A percentile compares a stretch with the other conserved stretches of the same genome.
Conservation (phyloP, 2,797 vertebrate species). For the Clarias platycephalus region DNA sequence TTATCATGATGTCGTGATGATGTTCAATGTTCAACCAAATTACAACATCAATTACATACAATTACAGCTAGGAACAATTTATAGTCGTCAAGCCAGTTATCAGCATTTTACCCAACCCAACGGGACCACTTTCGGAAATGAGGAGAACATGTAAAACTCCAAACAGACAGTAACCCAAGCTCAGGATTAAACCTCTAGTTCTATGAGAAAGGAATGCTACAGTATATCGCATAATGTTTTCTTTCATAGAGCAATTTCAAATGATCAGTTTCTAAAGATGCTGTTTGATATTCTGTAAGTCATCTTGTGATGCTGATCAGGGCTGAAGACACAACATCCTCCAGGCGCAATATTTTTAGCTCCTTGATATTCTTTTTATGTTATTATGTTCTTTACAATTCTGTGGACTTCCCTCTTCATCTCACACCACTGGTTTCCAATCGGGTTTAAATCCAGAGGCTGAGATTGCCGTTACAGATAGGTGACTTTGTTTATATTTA, state of each 20-base stretch:
- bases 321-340: too few relatives aligned
- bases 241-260: background rate
- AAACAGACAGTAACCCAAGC: background rate
- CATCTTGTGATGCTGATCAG: background rate
- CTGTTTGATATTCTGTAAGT: background rate
- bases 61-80: background rate
- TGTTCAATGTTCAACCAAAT: too few relatives aligned
- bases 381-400: background rate
- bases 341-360: background rate
- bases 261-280: background rate
- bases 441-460: background rate
- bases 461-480: background rate
- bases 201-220: too few relatives aligned
- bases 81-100: background rate
- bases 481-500: background rate
- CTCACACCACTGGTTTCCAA: background rate
- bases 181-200: background rate
- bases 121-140: background rate
- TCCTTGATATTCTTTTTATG: background rate
- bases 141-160: background rate
- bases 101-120: background rate
- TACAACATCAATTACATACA: background rate
- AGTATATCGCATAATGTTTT: background rate
- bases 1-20: too few relatives aligned
- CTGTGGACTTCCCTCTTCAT: background rate